phyloP scores from a whole-genome alignment of 2,113 vertebrate species.

The Mormyrus iriodes region DNA sequence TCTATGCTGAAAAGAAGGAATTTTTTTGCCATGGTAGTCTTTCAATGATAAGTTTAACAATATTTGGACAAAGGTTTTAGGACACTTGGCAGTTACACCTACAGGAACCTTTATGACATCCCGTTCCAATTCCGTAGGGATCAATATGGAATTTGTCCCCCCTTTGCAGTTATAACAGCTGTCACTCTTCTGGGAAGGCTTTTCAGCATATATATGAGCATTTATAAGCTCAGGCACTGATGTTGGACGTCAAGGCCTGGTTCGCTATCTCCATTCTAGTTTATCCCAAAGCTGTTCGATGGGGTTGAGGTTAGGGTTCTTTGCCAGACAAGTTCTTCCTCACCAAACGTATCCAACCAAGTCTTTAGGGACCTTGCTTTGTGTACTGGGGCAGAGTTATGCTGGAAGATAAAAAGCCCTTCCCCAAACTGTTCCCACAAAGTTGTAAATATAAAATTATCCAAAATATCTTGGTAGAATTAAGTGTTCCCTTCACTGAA shows the following conservation, averaged over 20 bases:
- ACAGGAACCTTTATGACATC: neutral
- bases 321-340: neutral
- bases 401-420: neutral
- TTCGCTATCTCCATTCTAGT: neutral
- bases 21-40: neutral
- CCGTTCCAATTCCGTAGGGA: no score
- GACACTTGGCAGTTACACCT: neutral
- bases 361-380: neutral
- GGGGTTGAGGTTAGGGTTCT: neutral
- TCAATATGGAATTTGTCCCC: neutral
- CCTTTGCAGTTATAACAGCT: neutral
- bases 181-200: neutral
- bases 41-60: neutral
- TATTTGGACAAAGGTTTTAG: neutral
- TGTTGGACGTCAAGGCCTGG: neutral
- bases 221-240: neutral
- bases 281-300: neutral
- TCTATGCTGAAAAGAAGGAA: constrained; percentile 8
- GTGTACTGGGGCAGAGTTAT: neutral
- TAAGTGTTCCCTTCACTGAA: neutral
- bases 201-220: neutral
- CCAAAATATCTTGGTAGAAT: neutral
- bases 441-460: neutral
- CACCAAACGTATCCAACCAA: no score
- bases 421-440: neutral